These are phyloP conservation scores for Psix sp. DNA, from an alignment of 1,140 invertebrate genomes.

Conservation along the genomic window DNA sequence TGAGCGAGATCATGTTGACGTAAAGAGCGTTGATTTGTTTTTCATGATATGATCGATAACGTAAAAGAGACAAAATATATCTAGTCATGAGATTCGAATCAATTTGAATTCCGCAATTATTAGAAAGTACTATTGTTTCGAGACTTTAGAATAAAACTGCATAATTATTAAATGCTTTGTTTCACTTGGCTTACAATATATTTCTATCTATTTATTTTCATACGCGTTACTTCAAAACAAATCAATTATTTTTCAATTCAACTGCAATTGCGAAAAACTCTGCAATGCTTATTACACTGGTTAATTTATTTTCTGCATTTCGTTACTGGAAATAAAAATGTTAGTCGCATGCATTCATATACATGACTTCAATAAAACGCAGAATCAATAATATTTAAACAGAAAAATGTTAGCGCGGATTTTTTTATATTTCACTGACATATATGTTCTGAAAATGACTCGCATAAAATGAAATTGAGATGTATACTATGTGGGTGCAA, in stretches of 20 bases:
- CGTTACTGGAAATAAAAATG: too few species aligned
- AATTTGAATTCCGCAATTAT: slow-evolving; percentile 7
- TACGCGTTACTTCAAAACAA: too few species aligned
- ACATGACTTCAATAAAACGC: neutral
- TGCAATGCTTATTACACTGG: too few species aligned
- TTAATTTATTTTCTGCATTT: too few species aligned
- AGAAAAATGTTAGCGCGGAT: neutral
- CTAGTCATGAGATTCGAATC: neutral
- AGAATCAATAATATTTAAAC: neutral
- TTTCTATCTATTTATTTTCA: too few species aligned
- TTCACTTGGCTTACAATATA: too few species aligned
- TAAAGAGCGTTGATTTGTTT: slow-evolving; percentile 18
- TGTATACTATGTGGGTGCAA: neutral
- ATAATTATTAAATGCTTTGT: too few species aligned
- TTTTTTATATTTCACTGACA: too few species aligned
- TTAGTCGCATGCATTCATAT: too few species aligned
- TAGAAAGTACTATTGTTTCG: neutral
- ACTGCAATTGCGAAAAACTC: too few species aligned
- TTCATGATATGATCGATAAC: slow-evolving; percentile 8
- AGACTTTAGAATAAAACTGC: too few species aligned
- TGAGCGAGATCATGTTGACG: neutral
- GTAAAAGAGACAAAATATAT: neutral
- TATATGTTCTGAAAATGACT: slow-evolving; percentile 32
- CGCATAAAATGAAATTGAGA: slow-evolving; percentile 20
- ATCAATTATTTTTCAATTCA: too few species aligned